phyloP scores from a whole-genome alignment of 1,140 invertebrate genomes.

The Bombus waltoni region DNA sequence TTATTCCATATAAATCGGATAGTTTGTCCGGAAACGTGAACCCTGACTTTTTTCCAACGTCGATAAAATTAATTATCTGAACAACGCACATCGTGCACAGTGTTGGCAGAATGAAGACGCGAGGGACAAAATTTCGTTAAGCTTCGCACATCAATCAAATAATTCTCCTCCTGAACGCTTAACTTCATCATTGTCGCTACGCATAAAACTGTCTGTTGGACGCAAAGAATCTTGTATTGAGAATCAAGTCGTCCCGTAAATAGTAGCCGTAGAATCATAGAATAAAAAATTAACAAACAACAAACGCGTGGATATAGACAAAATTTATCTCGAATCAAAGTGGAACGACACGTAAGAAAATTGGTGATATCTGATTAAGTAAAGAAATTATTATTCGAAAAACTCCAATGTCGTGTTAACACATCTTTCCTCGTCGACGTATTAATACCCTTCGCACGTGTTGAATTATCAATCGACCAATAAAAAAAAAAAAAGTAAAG shows the following conservation, averaged over 20 bases:
- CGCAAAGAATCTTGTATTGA: too few relatives aligned
- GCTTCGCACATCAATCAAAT: neutral
- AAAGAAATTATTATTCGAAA: neutral
- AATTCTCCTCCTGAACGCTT: too few relatives aligned
- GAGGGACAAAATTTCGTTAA: too few relatives aligned
- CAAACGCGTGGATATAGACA: too few relatives aligned
- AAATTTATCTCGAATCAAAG: neutral
- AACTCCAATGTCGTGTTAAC: neutral
- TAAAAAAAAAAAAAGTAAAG: neutral
- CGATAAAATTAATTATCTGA: neutral
- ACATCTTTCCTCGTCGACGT: neutral
- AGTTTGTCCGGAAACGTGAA: neutral
- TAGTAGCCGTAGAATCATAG: too few relatives aligned
- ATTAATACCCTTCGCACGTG: neutral
- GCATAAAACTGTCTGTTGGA: too few relatives aligned
- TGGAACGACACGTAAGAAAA: too few relatives aligned
- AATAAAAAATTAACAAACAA: too few relatives aligned
- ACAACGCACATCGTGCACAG: too few relatives aligned
- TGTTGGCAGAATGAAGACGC: too few relatives aligned
- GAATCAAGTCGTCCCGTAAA: too few relatives aligned
- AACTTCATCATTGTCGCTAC: too few relatives aligned
- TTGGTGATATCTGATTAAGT: neutral
- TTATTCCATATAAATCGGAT: slow-evolving; percentile 36
- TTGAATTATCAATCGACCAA: neutral
- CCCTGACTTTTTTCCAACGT: neutral